Conservation (phyloP, 2,888 invertebrate genomes). For the Drosophila hawaiiensis region DNA sequence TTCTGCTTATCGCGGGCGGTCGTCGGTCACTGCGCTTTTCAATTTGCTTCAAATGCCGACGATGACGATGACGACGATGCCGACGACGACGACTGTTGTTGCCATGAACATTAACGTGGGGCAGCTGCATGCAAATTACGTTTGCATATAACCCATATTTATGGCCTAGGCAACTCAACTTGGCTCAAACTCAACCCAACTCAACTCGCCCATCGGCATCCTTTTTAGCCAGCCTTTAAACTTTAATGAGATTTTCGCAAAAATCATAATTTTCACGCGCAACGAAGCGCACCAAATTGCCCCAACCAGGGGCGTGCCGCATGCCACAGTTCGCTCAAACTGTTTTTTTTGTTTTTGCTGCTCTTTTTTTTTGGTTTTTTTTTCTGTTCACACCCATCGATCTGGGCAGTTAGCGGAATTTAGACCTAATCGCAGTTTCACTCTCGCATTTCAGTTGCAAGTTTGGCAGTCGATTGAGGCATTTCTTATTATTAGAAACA, state of each 20-base stretch:
- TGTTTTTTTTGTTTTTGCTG: conserved; percentile 7
- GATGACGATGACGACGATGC: background rate
- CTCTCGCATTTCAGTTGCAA: conserved; percentile 13
- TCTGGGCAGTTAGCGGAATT: conserved; percentile 19
- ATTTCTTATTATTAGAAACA: background rate
- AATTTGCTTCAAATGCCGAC: conserved; percentile 62
- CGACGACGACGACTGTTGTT: background rate
- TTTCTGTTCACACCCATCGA: background rate
- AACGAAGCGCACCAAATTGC: conserved; percentile 76
- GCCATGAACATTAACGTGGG: background rate
- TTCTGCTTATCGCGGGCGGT: conserved; percentile 38
- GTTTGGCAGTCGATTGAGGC: conserved; percentile 1
- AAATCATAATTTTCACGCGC: conserved; percentile 80
- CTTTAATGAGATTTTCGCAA: conserved; percentile 73
- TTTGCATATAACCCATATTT: conserved; percentile 63
- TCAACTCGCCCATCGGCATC: conserved; percentile 61
- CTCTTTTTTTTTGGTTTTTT: background rate
- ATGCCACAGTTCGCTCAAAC: conserved; percentile 63
- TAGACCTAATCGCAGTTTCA: conserved; percentile 19
- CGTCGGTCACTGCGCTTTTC: conserved; percentile 61
- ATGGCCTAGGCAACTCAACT: conserved; percentile 46
- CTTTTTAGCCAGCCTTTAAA: conserved; percentile 61
- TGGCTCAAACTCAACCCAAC: conserved; percentile 5
- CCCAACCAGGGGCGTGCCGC: conserved; percentile 63
- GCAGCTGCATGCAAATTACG: conserved; percentile 62